Percentiles rank a stretch among this genome's conserved stretches.
Conservation (phyloP, 2,888 invertebrate species). For the Marasmarcha lunaedactyla region DNA sequence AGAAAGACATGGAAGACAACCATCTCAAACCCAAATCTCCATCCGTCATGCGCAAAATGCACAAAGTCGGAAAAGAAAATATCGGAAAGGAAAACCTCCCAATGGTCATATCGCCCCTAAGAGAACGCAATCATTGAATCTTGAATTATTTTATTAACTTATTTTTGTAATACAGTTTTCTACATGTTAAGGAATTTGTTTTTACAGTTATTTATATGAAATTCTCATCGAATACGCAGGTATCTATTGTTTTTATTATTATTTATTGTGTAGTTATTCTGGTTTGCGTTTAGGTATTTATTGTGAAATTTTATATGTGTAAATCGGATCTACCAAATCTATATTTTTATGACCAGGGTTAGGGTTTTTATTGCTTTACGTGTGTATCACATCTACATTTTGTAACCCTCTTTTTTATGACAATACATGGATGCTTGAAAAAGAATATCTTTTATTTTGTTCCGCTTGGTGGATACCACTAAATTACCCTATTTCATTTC, state of each 20-base stretch:
- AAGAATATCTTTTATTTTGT: too few species aligned
- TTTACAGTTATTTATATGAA: slow-evolving; percentile 14
- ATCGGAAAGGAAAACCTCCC: slow-evolving; percentile 57
- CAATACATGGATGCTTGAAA: too few species aligned
- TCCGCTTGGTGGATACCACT: too few species aligned
- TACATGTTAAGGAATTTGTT: slow-evolving; percentile 2
- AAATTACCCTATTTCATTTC: too few species aligned
- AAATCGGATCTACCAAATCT: slow-evolving; percentile 1
- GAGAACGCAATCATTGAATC: slow-evolving; percentile 47
- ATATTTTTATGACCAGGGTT: background rate
- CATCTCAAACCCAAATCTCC: slow-evolving; percentile 51
- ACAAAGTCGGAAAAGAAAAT: slow-evolving; percentile 59
- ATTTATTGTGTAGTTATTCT: slow-evolving; percentile 8
- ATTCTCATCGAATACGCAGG: slow-evolving; percentile 7
- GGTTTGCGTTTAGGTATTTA: slow-evolving; percentile 14
- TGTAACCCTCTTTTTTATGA: too few species aligned
- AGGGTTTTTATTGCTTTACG: too few species aligned
- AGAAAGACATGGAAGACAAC: slow-evolving; percentile 43
- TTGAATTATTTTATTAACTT: slow-evolving; percentile 7
- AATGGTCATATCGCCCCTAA: slow-evolving; percentile 46
- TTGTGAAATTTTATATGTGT: slow-evolving; percentile 6
- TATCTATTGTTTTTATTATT: slow-evolving; percentile 7
- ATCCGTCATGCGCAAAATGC: slow-evolving; percentile 39
- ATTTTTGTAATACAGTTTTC: slow-evolving; percentile 3
- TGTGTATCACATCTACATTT: too few species aligned